Evolutionary conservation across 1,140 invertebrate species (phyloP).

Genomic region (Hylyphantes graminicola): DNA sequence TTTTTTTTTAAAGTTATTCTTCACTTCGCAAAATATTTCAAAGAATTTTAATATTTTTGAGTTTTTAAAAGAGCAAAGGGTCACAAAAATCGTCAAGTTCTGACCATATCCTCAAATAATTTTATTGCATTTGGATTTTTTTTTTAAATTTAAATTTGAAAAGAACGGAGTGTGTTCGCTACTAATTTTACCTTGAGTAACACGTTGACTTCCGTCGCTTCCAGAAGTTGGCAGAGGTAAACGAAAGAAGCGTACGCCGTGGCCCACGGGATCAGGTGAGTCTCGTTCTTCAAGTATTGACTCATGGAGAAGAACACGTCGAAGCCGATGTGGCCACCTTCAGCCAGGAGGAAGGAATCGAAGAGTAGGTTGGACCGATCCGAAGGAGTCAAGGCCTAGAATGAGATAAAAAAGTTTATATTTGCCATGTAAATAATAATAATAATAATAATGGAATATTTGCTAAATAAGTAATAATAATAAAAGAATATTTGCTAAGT

Average conservation of each 20-base stretch:
- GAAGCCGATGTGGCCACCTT: conserved; percentile 67
- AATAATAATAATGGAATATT: not conserved
- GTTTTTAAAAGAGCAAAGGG: too few species aligned
- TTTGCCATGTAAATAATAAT: not conserved
- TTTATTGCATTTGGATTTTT: too few species aligned
- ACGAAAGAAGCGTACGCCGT: conserved; percentile 66
- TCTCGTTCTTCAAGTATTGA: conserved; percentile 68
- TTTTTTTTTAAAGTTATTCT: too few species aligned
- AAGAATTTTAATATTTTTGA: too few species aligned
- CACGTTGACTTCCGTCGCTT: conserved; percentile 72
- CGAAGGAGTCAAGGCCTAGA: conserved; percentile 62
- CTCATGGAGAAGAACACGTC: conserved; percentile 67
- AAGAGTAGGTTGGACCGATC: conserved; percentile 70
- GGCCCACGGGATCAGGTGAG: conserved; percentile 69
- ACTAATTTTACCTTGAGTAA: conserved; percentile 76
- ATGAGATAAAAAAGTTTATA: not conserved
- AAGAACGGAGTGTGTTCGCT: too few species aligned
- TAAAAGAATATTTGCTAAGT: too few species aligned
- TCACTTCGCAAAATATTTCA: too few species aligned
- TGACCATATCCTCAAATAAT: too few species aligned
- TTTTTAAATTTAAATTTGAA: too few species aligned
- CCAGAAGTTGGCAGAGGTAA: conserved; percentile 73
- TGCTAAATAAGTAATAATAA: too few species aligned
- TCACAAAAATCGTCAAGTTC: too few species aligned
- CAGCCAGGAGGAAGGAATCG: conserved; percentile 70